Evolutionary conservation across 2,888 invertebrate species (phyloP), one percentile per base, ranked within the genome.

Genomic region (Tetramorium bicarinatum): DNA sequence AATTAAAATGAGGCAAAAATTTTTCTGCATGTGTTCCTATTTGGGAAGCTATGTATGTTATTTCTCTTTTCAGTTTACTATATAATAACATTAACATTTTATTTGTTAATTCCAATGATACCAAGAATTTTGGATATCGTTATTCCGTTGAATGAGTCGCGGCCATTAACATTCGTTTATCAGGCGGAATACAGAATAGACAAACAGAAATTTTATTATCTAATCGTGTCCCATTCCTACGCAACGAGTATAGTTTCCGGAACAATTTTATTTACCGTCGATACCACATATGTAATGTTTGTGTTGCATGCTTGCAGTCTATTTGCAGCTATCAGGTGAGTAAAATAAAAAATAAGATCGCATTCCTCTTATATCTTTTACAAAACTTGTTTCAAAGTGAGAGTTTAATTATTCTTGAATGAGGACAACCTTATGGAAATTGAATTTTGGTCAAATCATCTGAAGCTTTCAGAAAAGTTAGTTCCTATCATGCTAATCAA

Each of bases 71-170:
- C 25, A 72, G 72, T 59, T 13, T 72, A 49, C 6, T 7, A 18
- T 59, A 41, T 13, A 0, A 21, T 7, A 1, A 1, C 18, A 0
- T 6, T 52, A 2, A 38, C 9, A 25, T 18, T 52, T 25, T 54
- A 52, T 64, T 38, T 67, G 4, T 0, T 41, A 25, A 67, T 54
- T 41, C 76, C 76, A n/a, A n/a, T 66, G 13, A 25, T 8, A 41
- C 76, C 76, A 52, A 76, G 13, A 41, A 41, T 76, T 8, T 67
- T 76, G 21, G 67, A 76, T 29, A 11, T 66, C 4, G 4, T 66
- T 41, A 52, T 41, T 13, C 76, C 76, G n/a, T 1, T 76, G 38
- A 76, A 76, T 13, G 76, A 76, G 13, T 76, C 76, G 25, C 66
- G 76, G 2, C 52, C 67, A 54, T 44, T 67, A 9, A n/a, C 13